phyloP scores from a whole-genome alignment of 2,113 vertebrate genomes.

The Condylura cristata region DNA sequence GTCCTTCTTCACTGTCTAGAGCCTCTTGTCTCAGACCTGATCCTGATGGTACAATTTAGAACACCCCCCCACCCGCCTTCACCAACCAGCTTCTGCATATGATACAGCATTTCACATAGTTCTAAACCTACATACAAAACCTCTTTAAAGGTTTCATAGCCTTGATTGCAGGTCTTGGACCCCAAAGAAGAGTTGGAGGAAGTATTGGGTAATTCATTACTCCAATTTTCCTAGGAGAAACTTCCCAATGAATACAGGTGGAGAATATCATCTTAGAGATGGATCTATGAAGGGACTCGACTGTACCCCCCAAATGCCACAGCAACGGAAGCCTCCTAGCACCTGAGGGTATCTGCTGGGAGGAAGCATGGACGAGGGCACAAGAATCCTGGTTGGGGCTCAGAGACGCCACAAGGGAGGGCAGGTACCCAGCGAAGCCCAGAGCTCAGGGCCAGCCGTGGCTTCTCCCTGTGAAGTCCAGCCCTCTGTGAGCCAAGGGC shows the following conservation, averaged over 20 bases:
- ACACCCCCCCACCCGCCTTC: neutral
- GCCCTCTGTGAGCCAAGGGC: no score
- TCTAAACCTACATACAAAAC: neutral
- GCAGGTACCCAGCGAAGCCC: no score
- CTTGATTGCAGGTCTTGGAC: neutral
- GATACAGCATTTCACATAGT: neutral
- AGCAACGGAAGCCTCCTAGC: neutral
- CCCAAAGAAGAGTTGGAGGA: neutral
- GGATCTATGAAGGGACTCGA: neutral
- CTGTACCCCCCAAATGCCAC: neutral
- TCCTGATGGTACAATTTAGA: no score
- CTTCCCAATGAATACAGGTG: neutral
- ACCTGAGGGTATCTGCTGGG: neutral
- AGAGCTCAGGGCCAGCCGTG: neutral
- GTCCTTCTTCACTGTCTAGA: no score
- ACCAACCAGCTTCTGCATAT: neutral
- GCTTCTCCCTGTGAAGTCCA: neutral
- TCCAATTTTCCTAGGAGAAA: conserved; percentile 24
- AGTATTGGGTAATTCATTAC: neutral
- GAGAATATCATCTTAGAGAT: neutral
- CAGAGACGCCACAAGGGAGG: neutral
- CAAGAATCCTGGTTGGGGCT: neutral
- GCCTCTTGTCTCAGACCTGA: neutral
- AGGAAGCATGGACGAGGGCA: rapidly evolving
- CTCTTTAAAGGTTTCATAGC: neutral